Evolutionary conservation across 1,140 invertebrate species (phyloP).

Genomic region (Anagrus nilaparvatae): DNA sequence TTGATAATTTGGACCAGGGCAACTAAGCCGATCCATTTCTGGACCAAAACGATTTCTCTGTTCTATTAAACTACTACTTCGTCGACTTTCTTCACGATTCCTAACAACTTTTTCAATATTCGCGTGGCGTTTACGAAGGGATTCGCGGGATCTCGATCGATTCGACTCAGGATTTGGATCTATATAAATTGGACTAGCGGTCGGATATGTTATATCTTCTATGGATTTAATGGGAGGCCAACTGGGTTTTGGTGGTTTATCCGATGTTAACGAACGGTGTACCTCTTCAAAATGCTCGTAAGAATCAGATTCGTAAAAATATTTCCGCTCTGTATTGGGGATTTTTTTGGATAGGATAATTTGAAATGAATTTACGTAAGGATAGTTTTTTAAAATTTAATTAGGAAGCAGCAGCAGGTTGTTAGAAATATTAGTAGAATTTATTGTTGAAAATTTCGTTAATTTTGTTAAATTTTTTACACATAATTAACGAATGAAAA

Average conservation of each 20-base stretch:
- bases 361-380: conserved; percentile 12
- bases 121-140: conserved; percentile 25
- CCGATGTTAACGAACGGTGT: conserved; percentile 11
- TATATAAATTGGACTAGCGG: conserved; percentile 39
- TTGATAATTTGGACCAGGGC: conserved; percentile 30
- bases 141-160: conserved; percentile 19
- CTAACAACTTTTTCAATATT: conserved; percentile 22
- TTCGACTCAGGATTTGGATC: conserved; percentile 34
- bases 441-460: conserved; percentile 1
- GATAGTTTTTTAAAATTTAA: conserved; percentile 1
- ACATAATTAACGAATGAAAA: conserved; percentile 19
- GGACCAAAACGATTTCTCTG: conserved; percentile 32
- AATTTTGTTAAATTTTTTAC: too few species aligned
- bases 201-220: conserved; percentile 39
- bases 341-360: not conserved
- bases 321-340: not conserved
- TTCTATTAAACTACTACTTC: conserved; percentile 27
- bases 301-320: conserved; percentile 1
- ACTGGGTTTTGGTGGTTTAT: conserved; percentile 20
- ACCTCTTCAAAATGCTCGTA: conserved; percentile 24
- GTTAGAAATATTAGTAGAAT: not conserved
- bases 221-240: conserved; percentile 36
- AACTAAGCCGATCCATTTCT: conserved; percentile 32
- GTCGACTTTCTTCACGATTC: conserved; percentile 21
- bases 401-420: not conserved